Evolutionary conservation across 2,888 invertebrate species (phyloP).

Genomic region (Torymus tubicola): DNA sequence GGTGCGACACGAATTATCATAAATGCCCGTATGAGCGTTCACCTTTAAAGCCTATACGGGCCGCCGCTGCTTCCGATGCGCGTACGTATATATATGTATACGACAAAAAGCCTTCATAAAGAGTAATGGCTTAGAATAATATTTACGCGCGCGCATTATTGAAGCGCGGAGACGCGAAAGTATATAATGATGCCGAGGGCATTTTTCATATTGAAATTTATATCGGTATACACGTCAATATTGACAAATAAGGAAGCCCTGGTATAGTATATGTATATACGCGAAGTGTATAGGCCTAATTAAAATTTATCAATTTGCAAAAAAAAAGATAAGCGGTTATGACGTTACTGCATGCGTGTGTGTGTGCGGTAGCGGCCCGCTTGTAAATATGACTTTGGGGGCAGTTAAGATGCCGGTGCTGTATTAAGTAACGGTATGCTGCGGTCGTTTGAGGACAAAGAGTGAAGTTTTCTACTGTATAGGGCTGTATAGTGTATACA

Average conservation of each 20-base stretch:
- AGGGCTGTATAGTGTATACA: no score
- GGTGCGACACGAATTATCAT: conserved; percentile 58
- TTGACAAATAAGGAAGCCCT: conserved; percentile 11
- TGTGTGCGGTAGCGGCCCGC: no score
- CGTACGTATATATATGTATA: not conserved
- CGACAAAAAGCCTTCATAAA: conserved; percentile 43
- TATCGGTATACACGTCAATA: not conserved
- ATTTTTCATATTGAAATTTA: conserved; percentile 34
- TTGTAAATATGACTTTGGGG: no score
- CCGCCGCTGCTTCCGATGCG: conserved; percentile 39
- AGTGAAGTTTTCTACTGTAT: no score
- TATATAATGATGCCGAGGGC: conserved; percentile 28
- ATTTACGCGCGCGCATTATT: conserved; percentile 28
- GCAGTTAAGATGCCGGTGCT: no score
- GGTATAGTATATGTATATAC: no score
- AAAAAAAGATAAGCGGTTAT: not conserved
- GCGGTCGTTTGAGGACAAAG: no score
- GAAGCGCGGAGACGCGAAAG: not conserved
- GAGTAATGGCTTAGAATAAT: conserved; percentile 52
- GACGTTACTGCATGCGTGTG: no score
- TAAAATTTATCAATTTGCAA: conserved; percentile 30
- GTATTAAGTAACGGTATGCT: no score
- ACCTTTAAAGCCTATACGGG: conserved; percentile 39
- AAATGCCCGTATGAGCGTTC: conserved; percentile 52
- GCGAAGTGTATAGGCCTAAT: not conserved